Conservation (phyloP, 2,797 vertebrate genomes). For the Anguilla pacifica region DNA sequence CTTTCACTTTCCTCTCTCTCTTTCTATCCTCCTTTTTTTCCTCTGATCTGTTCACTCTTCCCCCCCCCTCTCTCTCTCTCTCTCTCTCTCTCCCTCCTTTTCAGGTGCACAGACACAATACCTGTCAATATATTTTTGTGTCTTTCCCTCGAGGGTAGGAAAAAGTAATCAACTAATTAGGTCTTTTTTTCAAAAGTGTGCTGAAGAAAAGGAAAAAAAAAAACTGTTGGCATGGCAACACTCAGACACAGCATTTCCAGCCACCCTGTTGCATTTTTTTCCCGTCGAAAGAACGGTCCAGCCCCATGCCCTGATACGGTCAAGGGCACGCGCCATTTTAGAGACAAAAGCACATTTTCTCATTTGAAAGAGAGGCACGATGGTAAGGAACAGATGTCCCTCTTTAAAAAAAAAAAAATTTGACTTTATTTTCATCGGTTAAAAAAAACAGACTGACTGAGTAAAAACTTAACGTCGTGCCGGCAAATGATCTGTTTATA, state of each 20-base stretch:
- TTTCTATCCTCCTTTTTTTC: background rate
- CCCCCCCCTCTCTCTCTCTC: background rate
- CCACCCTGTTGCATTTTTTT: background rate
- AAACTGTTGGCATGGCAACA: background rate
- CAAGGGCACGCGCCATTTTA: background rate
- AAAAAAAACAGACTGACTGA: background rate
- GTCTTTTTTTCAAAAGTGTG: background rate
- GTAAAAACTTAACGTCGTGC: too few species aligned
- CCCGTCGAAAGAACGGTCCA: background rate
- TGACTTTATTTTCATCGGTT: background rate
- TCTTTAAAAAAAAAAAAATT: background rate
- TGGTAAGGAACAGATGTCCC: background rate
- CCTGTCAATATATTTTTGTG: background rate
- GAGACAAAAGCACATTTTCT: background rate
- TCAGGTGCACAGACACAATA: background rate
- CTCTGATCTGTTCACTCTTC: background rate
- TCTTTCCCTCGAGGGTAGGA: background rate
- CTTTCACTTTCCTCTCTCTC: background rate
- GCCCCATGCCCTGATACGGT: background rate
- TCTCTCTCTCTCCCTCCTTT: background rate
- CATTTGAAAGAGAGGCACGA: background rate
- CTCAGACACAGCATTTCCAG: background rate
- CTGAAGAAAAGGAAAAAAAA: background rate
- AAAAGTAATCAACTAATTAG: constrained; percentile 6
- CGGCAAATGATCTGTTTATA: background rate